Percentiles rank a stretch among this genome's conserved stretches.
phyloP scores from a whole-genome alignment of 2,113 vertebrate genomes.

The Pleuronectes platessa region DNA sequence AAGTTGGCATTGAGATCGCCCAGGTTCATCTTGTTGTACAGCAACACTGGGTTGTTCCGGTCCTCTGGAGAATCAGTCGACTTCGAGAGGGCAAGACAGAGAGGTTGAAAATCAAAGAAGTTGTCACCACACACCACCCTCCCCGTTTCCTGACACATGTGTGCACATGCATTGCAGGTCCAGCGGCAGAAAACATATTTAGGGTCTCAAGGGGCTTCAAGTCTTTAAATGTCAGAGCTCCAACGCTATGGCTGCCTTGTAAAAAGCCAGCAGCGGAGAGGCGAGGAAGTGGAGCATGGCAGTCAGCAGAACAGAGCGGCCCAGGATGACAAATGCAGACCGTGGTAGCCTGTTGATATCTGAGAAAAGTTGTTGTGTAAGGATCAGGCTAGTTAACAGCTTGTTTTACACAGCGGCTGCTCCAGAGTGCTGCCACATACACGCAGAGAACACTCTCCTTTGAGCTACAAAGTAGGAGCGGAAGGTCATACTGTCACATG shows the following conservation, averaged over 20 bases:
- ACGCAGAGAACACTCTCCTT: constrained; percentile 5
- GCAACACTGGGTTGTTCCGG: constrained; percentile 89
- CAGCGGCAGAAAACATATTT: constrained; percentile 60
- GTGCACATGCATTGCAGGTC: constrained; percentile 33
- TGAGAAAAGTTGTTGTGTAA: constrained; percentile 16
- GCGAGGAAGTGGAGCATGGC: constrained; percentile 45
- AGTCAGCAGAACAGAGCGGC: constrained; percentile 24
- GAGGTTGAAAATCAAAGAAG: constrained; percentile 40
- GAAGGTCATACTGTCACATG: constrained; percentile 10
- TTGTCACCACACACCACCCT: constrained; percentile 18
- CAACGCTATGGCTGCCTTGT: constrained; percentile 50
- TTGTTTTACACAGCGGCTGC: constrained; percentile 39
- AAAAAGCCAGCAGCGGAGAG: constrained; percentile 62
- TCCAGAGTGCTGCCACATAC: constrained; percentile 35
- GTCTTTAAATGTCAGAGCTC: constrained; percentile 68
- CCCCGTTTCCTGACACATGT: constrained; percentile 38
- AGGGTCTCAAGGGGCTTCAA: constrained; percentile 31
- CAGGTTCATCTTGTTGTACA: constrained; percentile 95
- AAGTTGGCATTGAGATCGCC: constrained; percentile 87
- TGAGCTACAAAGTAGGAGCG: constrained; percentile 6
- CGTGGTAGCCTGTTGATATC: constrained; percentile 47
- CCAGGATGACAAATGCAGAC: constrained; percentile 47
- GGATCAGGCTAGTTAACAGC: constrained; percentile 35
- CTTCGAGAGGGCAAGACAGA: constrained; percentile 66
- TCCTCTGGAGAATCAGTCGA: constrained; percentile 91